phyloP scores from a whole-genome alignment of 2,797 vertebrate species.

The Intellagama lesueurii region DNA sequence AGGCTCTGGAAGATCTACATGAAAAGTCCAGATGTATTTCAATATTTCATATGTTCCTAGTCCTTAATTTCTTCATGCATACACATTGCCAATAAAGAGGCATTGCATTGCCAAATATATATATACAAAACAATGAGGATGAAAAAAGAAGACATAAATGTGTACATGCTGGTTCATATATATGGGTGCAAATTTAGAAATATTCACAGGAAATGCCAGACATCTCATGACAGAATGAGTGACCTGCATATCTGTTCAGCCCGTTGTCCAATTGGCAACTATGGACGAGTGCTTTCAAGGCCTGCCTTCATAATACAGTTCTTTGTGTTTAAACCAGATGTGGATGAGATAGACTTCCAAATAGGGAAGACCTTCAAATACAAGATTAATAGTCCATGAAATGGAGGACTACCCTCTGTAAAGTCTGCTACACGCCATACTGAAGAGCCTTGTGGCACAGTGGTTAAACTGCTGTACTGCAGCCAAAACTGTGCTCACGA shows the following conservation, averaged over 20 bases:
- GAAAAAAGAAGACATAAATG: neutral
- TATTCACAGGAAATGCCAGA: neutral
- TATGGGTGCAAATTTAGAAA: neutral
- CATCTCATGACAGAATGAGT: neutral
- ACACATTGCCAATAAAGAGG: neutral
- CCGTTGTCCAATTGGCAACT: too few species aligned
- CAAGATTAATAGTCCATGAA: neutral
- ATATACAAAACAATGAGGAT: neutral
- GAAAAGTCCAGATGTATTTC: too few species aligned
- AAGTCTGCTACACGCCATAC: neutral
- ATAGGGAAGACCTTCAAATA: neutral
- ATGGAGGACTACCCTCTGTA: neutral
- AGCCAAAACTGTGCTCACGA: too few species aligned
- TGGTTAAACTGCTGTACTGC: too few species aligned
- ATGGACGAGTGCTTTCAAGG: neutral
- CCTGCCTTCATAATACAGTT: neutral
- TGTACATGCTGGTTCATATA: neutral
- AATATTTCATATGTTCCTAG: too few species aligned
- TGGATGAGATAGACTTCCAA: neutral
- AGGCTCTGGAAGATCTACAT: too few species aligned
- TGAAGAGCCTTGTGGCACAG: too few species aligned
- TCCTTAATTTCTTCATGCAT: neutral
- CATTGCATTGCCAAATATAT: neutral
- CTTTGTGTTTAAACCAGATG: neutral
- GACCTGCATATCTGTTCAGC: too few species aligned